Evolutionary conservation across 2,797 vertebrate genomes (phyloP).

Genomic region (Bradypus variegatus): DNA sequence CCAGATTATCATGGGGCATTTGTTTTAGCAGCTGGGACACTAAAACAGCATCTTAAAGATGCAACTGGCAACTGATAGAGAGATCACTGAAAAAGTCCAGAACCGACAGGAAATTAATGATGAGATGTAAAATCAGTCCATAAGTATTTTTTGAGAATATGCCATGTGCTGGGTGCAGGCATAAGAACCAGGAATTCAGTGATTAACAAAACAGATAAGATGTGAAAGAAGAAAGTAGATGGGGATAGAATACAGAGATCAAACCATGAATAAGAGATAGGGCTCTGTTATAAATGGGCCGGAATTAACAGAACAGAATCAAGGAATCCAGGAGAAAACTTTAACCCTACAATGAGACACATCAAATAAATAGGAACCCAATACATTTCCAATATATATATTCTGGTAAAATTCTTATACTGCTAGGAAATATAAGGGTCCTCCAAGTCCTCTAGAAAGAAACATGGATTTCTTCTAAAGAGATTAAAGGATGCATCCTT

Average conservation of each 20-base stretch:
- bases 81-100: not conserved
- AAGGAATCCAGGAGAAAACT: not conserved
- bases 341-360: not conserved
- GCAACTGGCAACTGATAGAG: not conserved
- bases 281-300: not conserved
- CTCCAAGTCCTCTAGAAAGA: not conserved
- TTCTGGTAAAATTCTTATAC: not conserved
- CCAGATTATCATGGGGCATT: too few species aligned
- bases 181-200: not conserved
- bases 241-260: not conserved
- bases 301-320: not conserved
- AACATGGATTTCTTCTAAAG: not conserved
- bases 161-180: not conserved
- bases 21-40: too few species aligned
- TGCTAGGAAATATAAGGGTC: not conserved
- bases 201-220: not conserved
- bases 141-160: not conserved
- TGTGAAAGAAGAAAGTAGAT: not conserved
- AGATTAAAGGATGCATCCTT: not conserved
- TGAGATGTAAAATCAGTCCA: not conserved
- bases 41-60: not conserved
- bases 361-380: not conserved
- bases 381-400: too few species aligned
- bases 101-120: not conserved
- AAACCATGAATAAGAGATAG: not conserved